Evolutionary conservation across 2,888 invertebrate species (phyloP).

Genomic region (Matsumyia berberina): DNA sequence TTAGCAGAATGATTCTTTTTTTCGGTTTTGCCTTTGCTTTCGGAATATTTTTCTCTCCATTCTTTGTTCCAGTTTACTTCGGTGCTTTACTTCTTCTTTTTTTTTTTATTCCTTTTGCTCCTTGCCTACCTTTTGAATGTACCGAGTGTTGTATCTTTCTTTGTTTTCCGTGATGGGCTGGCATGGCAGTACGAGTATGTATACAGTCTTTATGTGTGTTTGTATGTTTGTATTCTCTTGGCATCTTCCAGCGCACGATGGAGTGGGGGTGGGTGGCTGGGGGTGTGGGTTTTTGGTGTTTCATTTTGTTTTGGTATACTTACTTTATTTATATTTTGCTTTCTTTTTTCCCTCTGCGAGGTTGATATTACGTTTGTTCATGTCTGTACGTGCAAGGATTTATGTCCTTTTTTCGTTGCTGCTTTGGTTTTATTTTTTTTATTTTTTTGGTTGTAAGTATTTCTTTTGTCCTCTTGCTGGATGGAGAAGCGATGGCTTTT

Average conservation of each 20-base stretch:
- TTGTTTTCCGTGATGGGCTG: constrained; percentile 69
- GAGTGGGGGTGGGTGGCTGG: constrained; percentile 12
- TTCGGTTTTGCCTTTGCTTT: constrained; percentile 18
- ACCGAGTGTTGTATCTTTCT: constrained; percentile 72
- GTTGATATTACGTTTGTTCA: constrained; percentile 71
- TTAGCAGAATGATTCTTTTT: constrained; percentile 30
- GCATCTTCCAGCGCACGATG: constrained; percentile 58
- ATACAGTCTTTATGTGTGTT: constrained; percentile 25
- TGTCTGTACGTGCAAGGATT: constrained; percentile 70
- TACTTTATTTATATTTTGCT: constrained; percentile 73
- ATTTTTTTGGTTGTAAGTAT: constrained; percentile 32
- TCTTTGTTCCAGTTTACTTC: constrained; percentile 64
- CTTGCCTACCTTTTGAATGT: constrained; percentile 58
- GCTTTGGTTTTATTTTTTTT: constrained; percentile 4
- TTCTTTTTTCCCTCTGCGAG: constrained; percentile 39
- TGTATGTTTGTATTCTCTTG: constrained; percentile 70
- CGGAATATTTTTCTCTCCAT: constrained; percentile 33
- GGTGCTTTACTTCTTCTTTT: constrained; percentile 29
- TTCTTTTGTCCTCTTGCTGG: constrained; percentile 48
- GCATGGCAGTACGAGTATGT: no score
- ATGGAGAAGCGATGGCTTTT: constrained; percentile 52
- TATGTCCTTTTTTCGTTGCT: constrained; percentile 46
- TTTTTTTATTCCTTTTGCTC: constrained; percentile 15
- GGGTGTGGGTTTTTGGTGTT: constrained; percentile 38
- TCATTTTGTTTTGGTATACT: constrained; percentile 54